Conservation (phyloP, 2,888 invertebrate species). For the Pherbina coryleti region DNA sequence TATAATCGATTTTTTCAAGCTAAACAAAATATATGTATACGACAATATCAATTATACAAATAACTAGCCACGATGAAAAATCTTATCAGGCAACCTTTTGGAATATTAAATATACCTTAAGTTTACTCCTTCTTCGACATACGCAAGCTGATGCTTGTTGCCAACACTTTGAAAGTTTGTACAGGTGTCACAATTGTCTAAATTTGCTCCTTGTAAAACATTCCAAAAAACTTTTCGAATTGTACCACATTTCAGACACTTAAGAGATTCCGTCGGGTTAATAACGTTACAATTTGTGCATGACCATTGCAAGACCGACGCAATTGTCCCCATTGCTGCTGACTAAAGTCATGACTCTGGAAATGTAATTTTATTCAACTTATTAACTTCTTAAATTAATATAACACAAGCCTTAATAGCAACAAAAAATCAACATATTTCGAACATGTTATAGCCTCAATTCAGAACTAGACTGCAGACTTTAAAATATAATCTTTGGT, state of each 20-base stretch:
- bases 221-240: conserved; percentile 71
- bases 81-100: too few species aligned
- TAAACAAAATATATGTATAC: not conserved
- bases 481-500: too few species aligned
- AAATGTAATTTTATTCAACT: not conserved
- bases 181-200: conserved; percentile 21
- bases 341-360: conserved; percentile 30
- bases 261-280: conserved; percentile 87
- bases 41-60: not conserved
- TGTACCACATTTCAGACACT: conserved; percentile 86
- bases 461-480: too few species aligned
- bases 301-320: conserved; percentile 94
- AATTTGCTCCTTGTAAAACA: not conserved
- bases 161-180: not conserved
- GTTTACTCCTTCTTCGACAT: not conserved
- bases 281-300: conserved; percentile 89
- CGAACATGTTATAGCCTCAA: too few species aligned
- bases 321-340: conserved; percentile 85
- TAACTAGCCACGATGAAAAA: not conserved
- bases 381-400: not conserved
- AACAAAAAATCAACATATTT: too few species aligned
- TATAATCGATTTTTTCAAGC: conserved; percentile 14
- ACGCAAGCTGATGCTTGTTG: not conserved
- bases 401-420: not conserved
- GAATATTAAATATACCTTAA: not conserved